A percentile compares a stretch with the other conserved stretches of the same genome.
phyloP scores from a whole-genome alignment of 2,797 vertebrate species.

The Rhabdomys pumilio region DNA sequence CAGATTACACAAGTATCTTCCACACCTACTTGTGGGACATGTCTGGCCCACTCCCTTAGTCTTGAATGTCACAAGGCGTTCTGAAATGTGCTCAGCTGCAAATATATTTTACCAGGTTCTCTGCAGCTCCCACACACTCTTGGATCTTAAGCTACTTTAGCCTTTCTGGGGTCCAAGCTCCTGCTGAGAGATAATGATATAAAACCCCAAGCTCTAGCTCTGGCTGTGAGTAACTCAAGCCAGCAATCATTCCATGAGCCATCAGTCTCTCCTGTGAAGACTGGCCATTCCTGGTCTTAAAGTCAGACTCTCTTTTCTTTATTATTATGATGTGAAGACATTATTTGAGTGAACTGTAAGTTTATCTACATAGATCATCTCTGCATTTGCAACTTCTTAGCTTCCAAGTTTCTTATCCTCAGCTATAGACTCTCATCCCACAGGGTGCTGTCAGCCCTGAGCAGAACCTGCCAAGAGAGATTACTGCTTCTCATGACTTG shows the following conservation, averaged over 20 bases:
- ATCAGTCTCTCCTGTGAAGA: neutral
- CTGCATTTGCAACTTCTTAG: constrained; percentile 30
- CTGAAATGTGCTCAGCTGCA: constrained; percentile 68
- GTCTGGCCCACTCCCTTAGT: constrained; percentile 67
- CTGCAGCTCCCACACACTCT: constrained; percentile 62
- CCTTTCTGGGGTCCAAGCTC: neutral
- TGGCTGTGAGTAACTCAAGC: neutral
- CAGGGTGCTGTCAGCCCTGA: neutral
- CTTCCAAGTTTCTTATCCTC: constrained; percentile 34
- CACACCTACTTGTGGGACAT: constrained; percentile 33
- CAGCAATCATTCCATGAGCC: neutral
- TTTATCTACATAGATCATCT: constrained; percentile 41
- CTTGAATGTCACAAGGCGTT: constrained; percentile 74
- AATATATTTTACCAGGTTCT: constrained; percentile 71
- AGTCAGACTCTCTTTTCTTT: neutral
- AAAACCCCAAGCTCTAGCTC: neutral
- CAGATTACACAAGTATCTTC: constrained; percentile 51
- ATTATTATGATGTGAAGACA: constrained; percentile 36
- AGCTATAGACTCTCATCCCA: neutral
- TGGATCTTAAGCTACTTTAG: constrained; percentile 49
- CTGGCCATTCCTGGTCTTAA: neutral
- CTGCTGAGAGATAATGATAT: neutral
- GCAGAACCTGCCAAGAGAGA: neutral
- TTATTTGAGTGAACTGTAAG: constrained; percentile 45
- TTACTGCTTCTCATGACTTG: neutral